Base-by-base conservation (phyloP, 2,113 vertebrate species). In the Seriola rivoliana region DNA sequence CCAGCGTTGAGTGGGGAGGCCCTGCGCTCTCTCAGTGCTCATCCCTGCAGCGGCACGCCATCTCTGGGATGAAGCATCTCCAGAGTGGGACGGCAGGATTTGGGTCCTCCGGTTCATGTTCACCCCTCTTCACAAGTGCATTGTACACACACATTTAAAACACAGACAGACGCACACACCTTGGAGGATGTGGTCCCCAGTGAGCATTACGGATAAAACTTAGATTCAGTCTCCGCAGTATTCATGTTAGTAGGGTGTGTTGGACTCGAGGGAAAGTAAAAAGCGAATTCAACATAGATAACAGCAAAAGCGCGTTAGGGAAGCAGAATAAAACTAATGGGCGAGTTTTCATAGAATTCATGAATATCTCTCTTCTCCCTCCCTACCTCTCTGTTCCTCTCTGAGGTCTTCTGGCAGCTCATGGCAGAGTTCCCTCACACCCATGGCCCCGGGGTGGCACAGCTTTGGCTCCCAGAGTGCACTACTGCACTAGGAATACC, bases 361-460 rank as follows among this genome's bases (percentile, higher is more conserved):
- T 54, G 75, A 86, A 75, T 82, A 80, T 81, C 75, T 78, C 34
- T 76, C 54, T 21, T 70, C 66, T 64, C 42, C 21, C 36, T 59
- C 40, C 29, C 46, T 85, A 62, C 14, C 68, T 68, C 65, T 59
- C 38, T 16, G 4, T 40, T 79, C 73, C 75, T 82, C 71, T 83
- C 74, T 78, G 73, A 50, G 32, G 54, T 71, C 84, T 54, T 80
- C 77, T 82, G 85, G 80, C 81, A 84, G 75, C 85, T 91, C 81
- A 75, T 75, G 54, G 68, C 71, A 81, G 91, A 91, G 68, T 93
- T 94, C 85, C 90, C 87, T 90, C 81, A 90, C 85, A 80, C 78
- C 87, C 65, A 29, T 84, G 82, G 85, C 89, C 91, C 89, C 40
- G 7, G 86, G 92, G 84, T 58, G 70, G 78, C 88, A 90, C 82